phyloP scores from a whole-genome alignment of 2,888 invertebrate genomes.

The Pycnomerus fuliginosus region DNA sequence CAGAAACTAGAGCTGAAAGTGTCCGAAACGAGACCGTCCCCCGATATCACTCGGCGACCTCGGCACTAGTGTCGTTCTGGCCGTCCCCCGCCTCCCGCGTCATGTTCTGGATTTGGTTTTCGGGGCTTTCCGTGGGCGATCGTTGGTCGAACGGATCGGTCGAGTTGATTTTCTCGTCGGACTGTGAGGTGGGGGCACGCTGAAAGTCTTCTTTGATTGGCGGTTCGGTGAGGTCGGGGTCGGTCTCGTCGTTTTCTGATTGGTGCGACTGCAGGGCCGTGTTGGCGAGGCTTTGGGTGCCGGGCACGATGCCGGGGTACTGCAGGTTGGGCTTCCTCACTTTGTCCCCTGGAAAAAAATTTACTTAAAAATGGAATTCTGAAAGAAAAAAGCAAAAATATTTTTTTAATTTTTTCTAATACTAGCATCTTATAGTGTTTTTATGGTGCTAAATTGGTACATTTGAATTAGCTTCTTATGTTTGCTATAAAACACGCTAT shows the following conservation, averaged over 20 bases:
- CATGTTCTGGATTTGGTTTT: slow-evolving; percentile 53
- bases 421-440: no score
- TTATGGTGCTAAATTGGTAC: no score
- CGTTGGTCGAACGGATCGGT: slow-evolving; percentile 39
- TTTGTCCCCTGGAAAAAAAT: slow-evolving; percentile 43
- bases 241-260: slow-evolving; percentile 23
- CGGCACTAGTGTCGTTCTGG: slow-evolving; percentile 43
- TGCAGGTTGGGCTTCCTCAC: slow-evolving; percentile 48
- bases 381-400: no score
- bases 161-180: slow-evolving; percentile 38
- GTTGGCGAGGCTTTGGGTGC: slow-evolving; percentile 43
- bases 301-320: slow-evolving; percentile 42
- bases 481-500: no score
- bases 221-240: slow-evolving; percentile 10
- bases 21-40: slow-evolving; percentile 13
- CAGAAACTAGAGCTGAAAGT: slow-evolving; percentile 10
- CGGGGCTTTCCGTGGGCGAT: slow-evolving; percentile 30
- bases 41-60: slow-evolving; percentile 41
- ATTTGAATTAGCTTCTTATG: no score
- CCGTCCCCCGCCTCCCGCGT: slow-evolving; percentile 59
- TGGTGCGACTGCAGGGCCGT: slow-evolving; percentile 34
- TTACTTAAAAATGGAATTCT: no score
- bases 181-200: slow-evolving; percentile 40
- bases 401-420: no score
- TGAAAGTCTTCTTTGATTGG: slow-evolving; percentile 42